A percentile compares a stretch with the other conserved stretches of the same genome.
phyloP scores from a whole-genome alignment of 2,888 invertebrate genomes.

The Anorthoa munda region DNA sequence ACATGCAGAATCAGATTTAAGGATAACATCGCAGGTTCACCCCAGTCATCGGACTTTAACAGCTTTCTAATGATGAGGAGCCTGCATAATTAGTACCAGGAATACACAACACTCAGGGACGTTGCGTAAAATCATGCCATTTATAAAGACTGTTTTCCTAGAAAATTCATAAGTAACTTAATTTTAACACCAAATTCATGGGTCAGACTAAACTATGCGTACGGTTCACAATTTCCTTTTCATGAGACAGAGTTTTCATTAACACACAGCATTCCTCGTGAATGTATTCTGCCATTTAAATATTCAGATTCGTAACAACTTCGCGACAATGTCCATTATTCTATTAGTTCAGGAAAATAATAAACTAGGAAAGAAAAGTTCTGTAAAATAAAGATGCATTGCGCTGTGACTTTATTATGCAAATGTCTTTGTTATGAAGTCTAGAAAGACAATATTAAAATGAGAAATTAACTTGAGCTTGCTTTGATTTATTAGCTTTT shows the following conservation, averaged over 20 bases:
- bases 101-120: background rate
- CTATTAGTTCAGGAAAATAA: constrained; percentile 12
- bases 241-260: constrained; percentile 10
- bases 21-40: background rate
- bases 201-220: constrained; percentile 24
- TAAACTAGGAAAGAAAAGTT: background rate
- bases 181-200: background rate
- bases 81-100: background rate
- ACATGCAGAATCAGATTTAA: background rate
- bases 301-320: constrained; percentile 12
- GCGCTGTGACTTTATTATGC: background rate
- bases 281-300: background rate
- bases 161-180: background rate
- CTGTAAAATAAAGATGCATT: background rate
- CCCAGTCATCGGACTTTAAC: background rate
- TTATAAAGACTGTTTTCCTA: background rate
- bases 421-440: constrained; percentile 1
- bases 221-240: constrained; percentile 25
- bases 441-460: background rate
- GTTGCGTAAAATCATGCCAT: background rate
- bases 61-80: background rate
- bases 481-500: background rate
- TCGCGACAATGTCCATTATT: background rate
- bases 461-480: background rate
- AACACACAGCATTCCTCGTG: background rate